These are phyloP conservation scores for Lophotis ruficrista DNA, from an alignment of 2,113 vertebrate genomes.

Conservation along the genomic window DNA sequence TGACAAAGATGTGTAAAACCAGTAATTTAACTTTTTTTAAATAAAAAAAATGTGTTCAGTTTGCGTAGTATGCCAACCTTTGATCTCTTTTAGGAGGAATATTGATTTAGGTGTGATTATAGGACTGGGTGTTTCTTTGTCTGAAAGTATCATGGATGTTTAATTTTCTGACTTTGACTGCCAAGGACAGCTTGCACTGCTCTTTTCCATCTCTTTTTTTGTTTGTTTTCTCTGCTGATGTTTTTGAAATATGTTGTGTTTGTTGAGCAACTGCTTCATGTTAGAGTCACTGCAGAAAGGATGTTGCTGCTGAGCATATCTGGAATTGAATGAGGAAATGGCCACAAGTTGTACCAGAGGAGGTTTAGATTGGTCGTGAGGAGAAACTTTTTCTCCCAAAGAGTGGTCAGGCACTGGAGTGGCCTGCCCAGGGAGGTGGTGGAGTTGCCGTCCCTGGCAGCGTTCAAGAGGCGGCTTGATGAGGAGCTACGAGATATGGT, in stretches of 20 bases:
- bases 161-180: background rate
- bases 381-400: too few relatives aligned
- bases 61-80: background rate
- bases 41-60: rapidly evolving
- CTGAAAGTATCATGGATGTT: background rate
- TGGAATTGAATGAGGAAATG: background rate
- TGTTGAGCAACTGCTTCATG: background rate
- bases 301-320: background rate
- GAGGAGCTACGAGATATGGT: too few relatives aligned
- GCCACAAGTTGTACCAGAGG: too few relatives aligned
- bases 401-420: too few relatives aligned
- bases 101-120: background rate
- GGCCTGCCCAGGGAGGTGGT: too few relatives aligned
- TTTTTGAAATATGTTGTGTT: background rate
- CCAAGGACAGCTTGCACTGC: background rate
- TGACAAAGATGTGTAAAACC: background rate
- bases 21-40: background rate
- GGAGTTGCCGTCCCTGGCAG: too few relatives aligned
- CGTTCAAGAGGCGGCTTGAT: too few relatives aligned
- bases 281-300: background rate
- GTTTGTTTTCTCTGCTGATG: background rate
- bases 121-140: background rate
- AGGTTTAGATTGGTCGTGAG: too few relatives aligned
- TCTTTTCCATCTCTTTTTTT: background rate
- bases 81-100: background rate